Conservation (phyloP, 2,113 vertebrate species). For the Glaucomys volans region DNA sequence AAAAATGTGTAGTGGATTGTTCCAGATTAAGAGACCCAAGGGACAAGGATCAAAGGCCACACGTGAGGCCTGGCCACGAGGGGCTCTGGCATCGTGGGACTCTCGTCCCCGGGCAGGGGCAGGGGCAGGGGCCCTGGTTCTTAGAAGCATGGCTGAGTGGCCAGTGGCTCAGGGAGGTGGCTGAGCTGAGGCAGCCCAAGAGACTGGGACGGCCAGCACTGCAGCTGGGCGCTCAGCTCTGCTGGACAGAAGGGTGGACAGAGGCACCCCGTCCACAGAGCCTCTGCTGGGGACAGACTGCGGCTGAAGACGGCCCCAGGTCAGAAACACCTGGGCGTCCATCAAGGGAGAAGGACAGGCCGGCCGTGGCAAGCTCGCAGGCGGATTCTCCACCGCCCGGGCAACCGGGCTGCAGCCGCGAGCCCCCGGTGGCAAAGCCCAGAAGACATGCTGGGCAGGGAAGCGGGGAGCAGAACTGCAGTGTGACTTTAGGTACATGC, state of each 20-base stretch:
- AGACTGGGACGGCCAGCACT: accelerated
- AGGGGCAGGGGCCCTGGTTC: not conserved
- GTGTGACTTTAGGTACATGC: accelerated
- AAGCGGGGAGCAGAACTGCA: accelerated
- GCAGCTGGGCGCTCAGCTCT: not conserved
- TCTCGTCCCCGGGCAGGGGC: too few species aligned
- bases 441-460: accelerated
- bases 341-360: too few species aligned
- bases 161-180: not conserved
- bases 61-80: accelerated
- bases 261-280: accelerated
- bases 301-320: accelerated
- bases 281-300: not conserved
- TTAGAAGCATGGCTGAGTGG: too few species aligned
- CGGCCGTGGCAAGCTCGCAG: accelerated
- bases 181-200: too few species aligned
- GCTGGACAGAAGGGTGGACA: not conserved
- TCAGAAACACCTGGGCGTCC: too few species aligned
- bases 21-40: not conserved
- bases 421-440: accelerated
- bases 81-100: too few species aligned
- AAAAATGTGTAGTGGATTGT: too few species aligned
- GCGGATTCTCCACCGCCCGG: accelerated
- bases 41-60: accelerated
- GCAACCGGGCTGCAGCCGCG: accelerated